Evolutionary conservation across 2,797 vertebrate genomes (phyloP).

Genomic region (Artibeus lituratus): DNA sequence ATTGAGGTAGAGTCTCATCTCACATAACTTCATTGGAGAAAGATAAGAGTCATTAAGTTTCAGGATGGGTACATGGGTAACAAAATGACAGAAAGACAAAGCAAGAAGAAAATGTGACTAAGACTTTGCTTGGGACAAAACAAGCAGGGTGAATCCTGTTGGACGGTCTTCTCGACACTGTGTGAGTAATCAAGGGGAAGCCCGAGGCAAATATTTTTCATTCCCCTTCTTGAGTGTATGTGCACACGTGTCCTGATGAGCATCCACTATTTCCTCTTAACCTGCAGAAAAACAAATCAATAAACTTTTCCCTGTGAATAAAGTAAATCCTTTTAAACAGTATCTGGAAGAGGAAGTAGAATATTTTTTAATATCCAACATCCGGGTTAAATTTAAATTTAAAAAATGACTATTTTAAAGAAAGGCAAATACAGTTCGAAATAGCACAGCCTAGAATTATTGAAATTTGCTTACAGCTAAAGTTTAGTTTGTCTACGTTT

Average conservation of each 20-base stretch:
- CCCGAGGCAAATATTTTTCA: not conserved
- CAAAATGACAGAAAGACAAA: not conserved
- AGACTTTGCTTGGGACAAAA: not conserved
- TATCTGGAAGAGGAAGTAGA: not conserved
- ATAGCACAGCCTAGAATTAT: not conserved
- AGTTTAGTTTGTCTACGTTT: not conserved
- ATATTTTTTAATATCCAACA: not conserved
- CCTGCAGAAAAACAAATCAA: not conserved
- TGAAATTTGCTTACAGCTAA: not conserved
- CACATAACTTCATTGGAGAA: conserved; percentile 59
- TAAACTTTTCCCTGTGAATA: not conserved
- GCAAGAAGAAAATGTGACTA: not conserved
- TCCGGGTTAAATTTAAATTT: not conserved
- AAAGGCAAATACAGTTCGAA: not conserved
- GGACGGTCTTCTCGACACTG: not conserved
- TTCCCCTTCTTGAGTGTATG: not conserved
- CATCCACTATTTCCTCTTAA: not conserved
- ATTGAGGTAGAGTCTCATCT: conserved; percentile 55
- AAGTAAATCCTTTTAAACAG: not conserved
- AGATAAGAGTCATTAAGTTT: conserved; percentile 63
- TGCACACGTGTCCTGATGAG: not conserved
- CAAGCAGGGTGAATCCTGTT: not conserved
- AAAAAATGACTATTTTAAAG: not conserved
- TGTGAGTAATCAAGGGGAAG: not conserved
- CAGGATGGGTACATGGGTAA: not conserved